These are phyloP conservation scores for Thymelicus lineola DNA, from an alignment of 2,888 invertebrate species.

Conservation along the genomic window DNA sequence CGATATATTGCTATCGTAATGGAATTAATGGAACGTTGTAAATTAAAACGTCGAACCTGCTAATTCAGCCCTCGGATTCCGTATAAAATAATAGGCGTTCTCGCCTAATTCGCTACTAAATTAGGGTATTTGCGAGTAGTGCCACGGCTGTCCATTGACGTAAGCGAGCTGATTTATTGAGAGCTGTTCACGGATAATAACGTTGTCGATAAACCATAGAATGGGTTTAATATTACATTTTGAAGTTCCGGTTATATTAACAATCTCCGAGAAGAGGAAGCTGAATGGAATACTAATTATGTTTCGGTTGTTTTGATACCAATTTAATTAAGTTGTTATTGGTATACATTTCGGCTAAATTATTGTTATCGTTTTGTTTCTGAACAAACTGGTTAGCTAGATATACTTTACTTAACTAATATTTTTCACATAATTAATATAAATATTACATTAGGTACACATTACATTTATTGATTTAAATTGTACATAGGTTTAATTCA, in stretches of 20 bases:
- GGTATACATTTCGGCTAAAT: background rate
- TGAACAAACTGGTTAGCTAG: background rate
- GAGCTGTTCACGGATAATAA: constrained; percentile 48
- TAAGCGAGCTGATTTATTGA: constrained; percentile 34
- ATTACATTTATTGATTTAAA: no score
- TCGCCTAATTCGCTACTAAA: constrained; percentile 73
- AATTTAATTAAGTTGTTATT: background rate
- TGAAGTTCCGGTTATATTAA: constrained; percentile 26
- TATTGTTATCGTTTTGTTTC: background rate
- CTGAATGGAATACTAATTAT: constrained; percentile 21
- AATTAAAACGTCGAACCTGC: constrained; percentile 64
- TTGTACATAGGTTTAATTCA: no score
- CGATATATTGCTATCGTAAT: constrained; percentile 60
- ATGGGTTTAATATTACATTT: constrained; percentile 21
- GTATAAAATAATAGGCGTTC: constrained; percentile 56
- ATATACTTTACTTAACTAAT: background rate
- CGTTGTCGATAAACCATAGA: constrained; percentile 36
- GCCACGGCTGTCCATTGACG: constrained; percentile 47
- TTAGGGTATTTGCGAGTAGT: constrained; percentile 68
- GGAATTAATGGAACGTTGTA: constrained; percentile 60
- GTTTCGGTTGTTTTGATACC: constrained; percentile 20
- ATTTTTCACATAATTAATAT: no score
- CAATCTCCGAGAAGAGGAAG: constrained; percentile 12
- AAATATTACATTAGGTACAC: no score
- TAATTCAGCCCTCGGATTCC: constrained; percentile 50